A percentile compares a stretch with the other conserved stretches of the same genome.
These are phyloP conservation scores for Lepidurus apus DNA, from an alignment of 1,140 invertebrate genomes.

Conservation along the genomic window DNA sequence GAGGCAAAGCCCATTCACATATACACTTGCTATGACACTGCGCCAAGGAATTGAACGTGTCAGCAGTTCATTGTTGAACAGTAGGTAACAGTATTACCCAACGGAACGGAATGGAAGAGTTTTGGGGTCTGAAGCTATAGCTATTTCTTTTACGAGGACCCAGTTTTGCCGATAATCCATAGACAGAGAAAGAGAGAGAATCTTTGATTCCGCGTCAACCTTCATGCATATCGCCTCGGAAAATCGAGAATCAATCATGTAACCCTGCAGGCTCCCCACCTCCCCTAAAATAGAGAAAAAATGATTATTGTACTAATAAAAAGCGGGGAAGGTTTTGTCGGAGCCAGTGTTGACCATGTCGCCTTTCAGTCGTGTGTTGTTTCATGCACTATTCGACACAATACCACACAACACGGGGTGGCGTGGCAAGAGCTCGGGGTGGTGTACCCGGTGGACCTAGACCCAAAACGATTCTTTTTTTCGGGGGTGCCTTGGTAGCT, in stretches of 20 bases:
- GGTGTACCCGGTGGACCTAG: too few species aligned
- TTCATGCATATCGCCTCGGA: not conserved
- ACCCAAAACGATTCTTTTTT: not conserved
- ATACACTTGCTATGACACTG: slow-evolving; percentile 3
- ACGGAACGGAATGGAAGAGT: not conserved
- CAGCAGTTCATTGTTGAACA: slow-evolving; percentile 4
- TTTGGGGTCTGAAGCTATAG: not conserved
- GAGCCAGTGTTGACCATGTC: not conserved
- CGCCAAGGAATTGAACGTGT: not conserved
- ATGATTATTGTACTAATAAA: not conserved
- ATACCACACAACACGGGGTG: not conserved
- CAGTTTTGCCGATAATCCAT: slow-evolving; percentile 15
- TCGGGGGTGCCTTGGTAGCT: not conserved
- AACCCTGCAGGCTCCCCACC: not conserved
- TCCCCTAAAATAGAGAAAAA: not conserved
- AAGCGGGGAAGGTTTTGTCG: not conserved
- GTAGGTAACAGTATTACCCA: not conserved
- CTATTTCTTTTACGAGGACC: not conserved
- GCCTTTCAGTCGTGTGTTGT: not conserved
- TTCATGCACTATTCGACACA: not conserved
- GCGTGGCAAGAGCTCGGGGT: not conserved
- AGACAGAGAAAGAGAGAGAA: not conserved
- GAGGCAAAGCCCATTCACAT: not conserved
- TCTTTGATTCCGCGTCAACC: not conserved
- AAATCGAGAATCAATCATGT: slow-evolving; percentile 14